phyloP scores from a whole-genome alignment of 2,113 vertebrate species.

The Nerophis lumbriciformis region DNA sequence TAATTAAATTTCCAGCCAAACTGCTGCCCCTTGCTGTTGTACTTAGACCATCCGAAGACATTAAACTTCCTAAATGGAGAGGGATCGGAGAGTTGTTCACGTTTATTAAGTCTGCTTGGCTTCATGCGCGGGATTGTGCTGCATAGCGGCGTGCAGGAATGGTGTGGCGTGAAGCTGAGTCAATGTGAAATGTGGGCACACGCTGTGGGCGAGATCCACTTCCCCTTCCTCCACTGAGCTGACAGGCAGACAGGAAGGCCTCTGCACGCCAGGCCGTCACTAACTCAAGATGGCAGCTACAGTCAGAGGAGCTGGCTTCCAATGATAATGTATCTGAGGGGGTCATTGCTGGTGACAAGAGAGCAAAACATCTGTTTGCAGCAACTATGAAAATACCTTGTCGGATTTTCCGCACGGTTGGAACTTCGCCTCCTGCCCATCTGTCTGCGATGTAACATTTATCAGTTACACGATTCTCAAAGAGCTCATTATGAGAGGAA shows the following conservation, averaged over 20 bases:
- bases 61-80: slow-evolving; percentile 54
- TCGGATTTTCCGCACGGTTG: slow-evolving; percentile 55
- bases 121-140: slow-evolving; percentile 42
- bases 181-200: slow-evolving; percentile 68
- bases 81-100: slow-evolving; percentile 50
- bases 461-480: slow-evolving; percentile 33
- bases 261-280: slow-evolving; percentile 50
- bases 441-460: slow-evolving; percentile 50
- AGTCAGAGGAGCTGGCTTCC: slow-evolving; percentile 57
- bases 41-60: slow-evolving; percentile 42
- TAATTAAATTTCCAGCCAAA: slow-evolving; percentile 36
- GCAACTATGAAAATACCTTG: slow-evolving; percentile 49
- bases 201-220: slow-evolving; percentile 66
- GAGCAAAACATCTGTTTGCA: slow-evolving; percentile 66
- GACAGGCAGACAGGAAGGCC: slow-evolving; percentile 65
- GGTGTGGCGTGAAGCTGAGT: slow-evolving; percentile 57
- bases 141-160: slow-evolving; percentile 45
- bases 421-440: slow-evolving; percentile 51
- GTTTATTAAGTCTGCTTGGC: slow-evolving; percentile 60
- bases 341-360: slow-evolving; percentile 56
- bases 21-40: slow-evolving; percentile 22
- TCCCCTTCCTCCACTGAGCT: slow-evolving; percentile 58
- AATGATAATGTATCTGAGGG: slow-evolving; percentile 63
- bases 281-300: slow-evolving; percentile 64
- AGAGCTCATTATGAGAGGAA: slow-evolving; percentile 40